A percentile compares a stretch with the other conserved stretches of the same genome.
Conservation (phyloP, 2,113 vertebrate genomes). For the Cryptotis parvus region DNA sequence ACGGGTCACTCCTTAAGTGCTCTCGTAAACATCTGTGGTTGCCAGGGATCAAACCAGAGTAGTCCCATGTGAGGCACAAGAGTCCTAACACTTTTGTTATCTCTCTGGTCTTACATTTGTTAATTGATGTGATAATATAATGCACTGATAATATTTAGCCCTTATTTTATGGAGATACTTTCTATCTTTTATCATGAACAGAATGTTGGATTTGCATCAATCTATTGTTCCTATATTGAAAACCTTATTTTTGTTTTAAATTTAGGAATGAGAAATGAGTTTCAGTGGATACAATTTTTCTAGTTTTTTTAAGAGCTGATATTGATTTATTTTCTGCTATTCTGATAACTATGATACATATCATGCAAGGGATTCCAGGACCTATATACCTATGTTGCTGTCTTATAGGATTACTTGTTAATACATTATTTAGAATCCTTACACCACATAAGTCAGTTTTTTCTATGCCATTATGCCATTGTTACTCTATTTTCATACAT, state of each 20-base stretch:
- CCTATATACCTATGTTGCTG: neutral
- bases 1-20: too few species aligned
- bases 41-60: too few species aligned
- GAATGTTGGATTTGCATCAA: constrained; percentile 2
- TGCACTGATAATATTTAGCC: neutral
- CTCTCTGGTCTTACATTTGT: too few species aligned
- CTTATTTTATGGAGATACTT: neutral
- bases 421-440: neutral
- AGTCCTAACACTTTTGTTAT: too few species aligned
- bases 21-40: too few species aligned
- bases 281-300: neutral
- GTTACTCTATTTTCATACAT: neutral
- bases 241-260: constrained; percentile 43
- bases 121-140: too few species aligned
- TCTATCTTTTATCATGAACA: neutral
- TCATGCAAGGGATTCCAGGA: neutral
- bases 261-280: neutral
- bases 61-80: too few species aligned
- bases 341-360: neutral
- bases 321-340: neutral
- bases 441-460: neutral
- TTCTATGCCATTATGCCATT: neutral
- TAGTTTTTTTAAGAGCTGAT: neutral
- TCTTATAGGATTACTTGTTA: neutral
- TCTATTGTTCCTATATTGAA: neutral